Percentiles rank a stretch among this genome's conserved stretches.
Evolutionary conservation across 2,797 vertebrate genomes (phyloP).

Genomic region (Eupleurogrammus muticus): DNA sequence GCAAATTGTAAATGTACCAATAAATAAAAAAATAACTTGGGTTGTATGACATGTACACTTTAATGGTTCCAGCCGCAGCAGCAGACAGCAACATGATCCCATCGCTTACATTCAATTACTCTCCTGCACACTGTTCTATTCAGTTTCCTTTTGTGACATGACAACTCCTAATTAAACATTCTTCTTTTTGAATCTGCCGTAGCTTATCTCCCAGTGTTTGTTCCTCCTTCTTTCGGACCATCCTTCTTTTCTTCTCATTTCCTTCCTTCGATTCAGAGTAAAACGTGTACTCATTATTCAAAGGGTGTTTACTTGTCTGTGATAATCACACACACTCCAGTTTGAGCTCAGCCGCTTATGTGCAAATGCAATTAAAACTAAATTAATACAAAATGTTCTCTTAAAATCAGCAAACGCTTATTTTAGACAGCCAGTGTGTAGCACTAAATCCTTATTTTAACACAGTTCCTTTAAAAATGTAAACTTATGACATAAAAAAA

Average conservation of each 20-base stretch:
- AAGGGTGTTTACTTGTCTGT: background rate
- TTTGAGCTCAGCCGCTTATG: background rate
- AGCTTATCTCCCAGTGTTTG: background rate
- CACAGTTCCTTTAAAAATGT: slow-evolving; percentile 35
- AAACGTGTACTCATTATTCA: slow-evolving; percentile 2
- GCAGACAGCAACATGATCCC: background rate
- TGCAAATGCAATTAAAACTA: slow-evolving; percentile 15
- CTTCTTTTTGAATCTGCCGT: slow-evolving; percentile 2
- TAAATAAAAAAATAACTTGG: slow-evolving; percentile 26
- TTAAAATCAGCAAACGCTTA: slow-evolving; percentile 17
- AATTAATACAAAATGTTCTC: background rate
- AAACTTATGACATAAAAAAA: slow-evolving; percentile 25
- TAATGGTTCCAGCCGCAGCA: slow-evolving; percentile 16
- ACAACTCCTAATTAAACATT: background rate
- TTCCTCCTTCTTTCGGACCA: background rate
- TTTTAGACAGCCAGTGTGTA: slow-evolving; percentile 2
- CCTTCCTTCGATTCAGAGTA: background rate
- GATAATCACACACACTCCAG: slow-evolving; percentile 8
- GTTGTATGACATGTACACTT: slow-evolving; percentile 6
- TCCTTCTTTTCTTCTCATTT: background rate
- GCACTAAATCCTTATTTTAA: slow-evolving; percentile 20
- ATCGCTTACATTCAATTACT: slow-evolving; percentile 18
- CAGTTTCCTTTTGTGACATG: background rate
- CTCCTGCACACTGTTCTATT: background rate
- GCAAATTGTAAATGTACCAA: slow-evolving; percentile 19